Evolutionary conservation across 2,888 invertebrate genomes (phyloP), one percentile per base, ranked within the genome.

Genomic region (Drosophila austrosaltans): DNA sequence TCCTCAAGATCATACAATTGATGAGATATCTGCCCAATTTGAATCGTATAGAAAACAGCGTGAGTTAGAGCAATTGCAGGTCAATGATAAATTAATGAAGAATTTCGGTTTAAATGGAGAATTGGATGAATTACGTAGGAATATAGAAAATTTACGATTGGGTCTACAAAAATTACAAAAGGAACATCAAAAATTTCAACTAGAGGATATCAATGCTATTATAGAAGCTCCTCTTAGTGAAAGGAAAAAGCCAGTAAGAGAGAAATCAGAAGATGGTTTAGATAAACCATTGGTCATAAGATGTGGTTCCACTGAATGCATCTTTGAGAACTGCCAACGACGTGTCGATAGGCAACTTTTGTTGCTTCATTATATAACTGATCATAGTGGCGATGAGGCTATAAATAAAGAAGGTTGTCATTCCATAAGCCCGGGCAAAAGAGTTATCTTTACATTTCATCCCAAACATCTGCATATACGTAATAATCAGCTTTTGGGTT

Each of bases 331-430:
- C 28, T 86, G 85, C 22, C 62, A 42, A 2, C 72, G 60, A 0
- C 40, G 20, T 5, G 56, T 86, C 1, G 73, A 88, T 48, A 79
- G 65, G 30, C 89, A 81, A 54, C 44, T 87, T 22, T 53, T 79
- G 3, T 32, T 75, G 59, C 70, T 78, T 25, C 87, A 87, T 74
- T 85, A 83, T 39, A 59, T 76, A 22, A 70, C 58, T 30, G 76
- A 84, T 22, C 85, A 86, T 16, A 64, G 67, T 10, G 63, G 67
- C 10, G 44, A 67, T n/a, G 32, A 62, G 0, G 22, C 25, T 25
- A 48, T 48, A 4, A 48, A 48, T 48, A 12, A 25, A 12, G 48
- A 48, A 1, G 57, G 59, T 3, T 42, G 56, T 2, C 54, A 57
- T 48, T 22, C 25, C 25, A 48, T 86, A 32, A 1, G 16, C 2